Evolutionary conservation across 2,113 vertebrate genomes (phyloP), one percentile per base, ranked within the genome.

Genomic region (Coptodon bakossiorum): DNA sequence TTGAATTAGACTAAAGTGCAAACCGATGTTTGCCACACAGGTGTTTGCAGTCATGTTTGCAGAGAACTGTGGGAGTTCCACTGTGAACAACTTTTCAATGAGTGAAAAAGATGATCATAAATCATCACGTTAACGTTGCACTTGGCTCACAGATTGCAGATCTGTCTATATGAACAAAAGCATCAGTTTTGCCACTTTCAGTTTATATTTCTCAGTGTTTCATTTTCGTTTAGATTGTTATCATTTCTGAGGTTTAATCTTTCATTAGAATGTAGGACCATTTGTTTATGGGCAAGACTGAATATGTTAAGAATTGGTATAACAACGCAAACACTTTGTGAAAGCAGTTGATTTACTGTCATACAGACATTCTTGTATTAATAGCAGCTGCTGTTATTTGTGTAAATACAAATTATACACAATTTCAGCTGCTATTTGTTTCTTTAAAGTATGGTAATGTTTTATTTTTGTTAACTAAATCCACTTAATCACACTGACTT

Each of bases 1-100:
- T 68, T 89, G 79, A 91, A 91, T 79, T 54, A 89, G 82, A 66
- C 54, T 84, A 19, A 68, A 85, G 90, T 93, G 89, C 78, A 94
- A 94, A 94, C 93, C 68, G 85, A 89, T 85, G 86, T 90, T 90
- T 82, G 31, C 81, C 27, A 79, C 83, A 79, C 82, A 84, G 38
- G 88, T 91, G 85, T 93, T 81, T 61, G 22, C 22, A 89, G 19
- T 85, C 61, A 81, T 92, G 79, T 57, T 53, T 45, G 31, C 83
- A 85, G 88, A 90, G 38, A 43, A 89, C 36, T 89, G 79, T 29
- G 38, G 40, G 50, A 78, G 82, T 82, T 40, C 34, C 86, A 52
- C 27, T 50, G 73, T 34, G 45, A 78, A 31, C 43, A 88, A 83
- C 31, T 66, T 90, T 85, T 38, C 3, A n/a, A 22, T 13, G 61